Evolutionary conservation across 2,113 vertebrate genomes (phyloP), one percentile per base, ranked within the genome.

Genomic region (Xerus inauris): DNA sequence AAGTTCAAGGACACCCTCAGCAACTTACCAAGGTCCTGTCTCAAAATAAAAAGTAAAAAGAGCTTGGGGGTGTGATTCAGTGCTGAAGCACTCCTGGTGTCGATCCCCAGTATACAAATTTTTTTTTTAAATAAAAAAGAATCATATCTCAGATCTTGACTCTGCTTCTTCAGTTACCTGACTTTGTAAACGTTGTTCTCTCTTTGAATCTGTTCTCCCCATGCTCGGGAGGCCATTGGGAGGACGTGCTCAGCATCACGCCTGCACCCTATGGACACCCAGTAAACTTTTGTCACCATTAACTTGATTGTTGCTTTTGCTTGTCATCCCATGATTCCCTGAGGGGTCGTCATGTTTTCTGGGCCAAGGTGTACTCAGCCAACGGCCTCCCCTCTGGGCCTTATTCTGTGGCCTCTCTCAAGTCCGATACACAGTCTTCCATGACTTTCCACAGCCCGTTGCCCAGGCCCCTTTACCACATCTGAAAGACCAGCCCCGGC

Each of bases 351-450:
- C 71, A 16, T n/a, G 54, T 67, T 28, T 2, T 17, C 16, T 9
- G 5, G 13, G 28, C 12, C 8, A 73, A 38, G 17, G 11, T 8
- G 14, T 17, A 1, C 13, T 32, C 22, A 2, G 22, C 4, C 6
- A 0, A 42, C 11, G 3, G 3, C 6, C 32, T 35, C 19, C 71
- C 49, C 35, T 0, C n/a, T 1, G 2, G 0, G 17, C 49, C 76
- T 90, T 40, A 14, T 32, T 87, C 65, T 64, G 3, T 4, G 17
- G 22, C 45, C 14, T 35, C 24, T 67, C 42, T 49, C 24, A 81
- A 80, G 49, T 32, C 65, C 72, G 35, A 8, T 42, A 5, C 16
- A 6, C 17, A 8, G 49, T 71, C 35, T 54, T 72, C 69, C 9
- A 8, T 35, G 79, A 62, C 62, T 72, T 69, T 65, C 65, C 19